A percentile compares a stretch with the other conserved stretches of the same genome.
phyloP scores from a whole-genome alignment of 2,888 invertebrate species.

The Branchellion lobata region DNA sequence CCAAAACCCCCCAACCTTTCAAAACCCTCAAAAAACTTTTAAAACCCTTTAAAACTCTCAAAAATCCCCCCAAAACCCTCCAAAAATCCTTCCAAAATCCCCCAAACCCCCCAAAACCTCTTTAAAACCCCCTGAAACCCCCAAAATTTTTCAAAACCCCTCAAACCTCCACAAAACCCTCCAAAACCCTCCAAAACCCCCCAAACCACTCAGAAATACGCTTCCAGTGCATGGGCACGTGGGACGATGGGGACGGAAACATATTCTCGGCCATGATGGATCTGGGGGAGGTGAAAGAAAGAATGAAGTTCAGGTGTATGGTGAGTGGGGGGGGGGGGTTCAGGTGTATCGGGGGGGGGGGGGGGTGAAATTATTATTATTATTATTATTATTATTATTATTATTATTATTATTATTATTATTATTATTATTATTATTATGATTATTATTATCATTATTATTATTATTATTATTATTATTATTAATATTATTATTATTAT shows the following conservation, averaged over 20 bases:
- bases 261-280: conserved; percentile 96
- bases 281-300: conserved; percentile 89
- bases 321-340: conserved; percentile 56
- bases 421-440: too few species aligned
- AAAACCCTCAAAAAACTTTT: too few species aligned
- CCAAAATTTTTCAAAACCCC: not conserved
- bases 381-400: not conserved
- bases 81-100: too few species aligned
- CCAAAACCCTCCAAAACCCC: not conserved
- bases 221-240: conserved; percentile 61
- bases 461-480: too few species aligned
- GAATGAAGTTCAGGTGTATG: conserved; percentile 91
- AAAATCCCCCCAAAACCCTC: too few species aligned
- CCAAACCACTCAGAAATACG: conserved; percentile 55
- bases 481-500: too few species aligned
- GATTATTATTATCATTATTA: too few species aligned
- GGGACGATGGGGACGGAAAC: conserved; percentile 66
- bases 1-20: too few species aligned
- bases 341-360: not conserved
- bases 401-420: too few species aligned
- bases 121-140: not conserved
- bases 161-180: not conserved
- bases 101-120: not conserved
- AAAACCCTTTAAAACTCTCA: too few species aligned
- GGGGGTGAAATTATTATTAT: not conserved